A percentile compares a stretch with the other conserved stretches of the same genome.
Evolutionary conservation across 2,888 invertebrate genomes (phyloP).

Genomic region (Hyles lineata): DNA sequence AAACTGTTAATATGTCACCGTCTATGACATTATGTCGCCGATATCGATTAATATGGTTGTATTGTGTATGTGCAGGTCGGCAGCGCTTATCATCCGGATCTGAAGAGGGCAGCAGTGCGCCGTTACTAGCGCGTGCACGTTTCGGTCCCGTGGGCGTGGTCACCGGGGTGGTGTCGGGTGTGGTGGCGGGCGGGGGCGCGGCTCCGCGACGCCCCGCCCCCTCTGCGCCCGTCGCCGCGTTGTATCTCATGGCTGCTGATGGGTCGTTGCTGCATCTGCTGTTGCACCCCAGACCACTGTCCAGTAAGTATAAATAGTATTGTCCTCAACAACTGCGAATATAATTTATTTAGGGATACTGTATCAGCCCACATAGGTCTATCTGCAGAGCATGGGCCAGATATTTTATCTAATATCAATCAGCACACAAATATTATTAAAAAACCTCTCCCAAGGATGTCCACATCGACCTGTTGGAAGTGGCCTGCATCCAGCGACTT

Average conservation of each 20-base stretch:
- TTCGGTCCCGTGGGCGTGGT: conserved; percentile 63
- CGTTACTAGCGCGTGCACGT: conserved; percentile 90
- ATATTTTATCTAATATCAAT: no score
- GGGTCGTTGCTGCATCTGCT: conserved; percentile 95
- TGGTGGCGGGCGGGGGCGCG: conserved; percentile 50
- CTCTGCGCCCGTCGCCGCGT: conserved; percentile 87
- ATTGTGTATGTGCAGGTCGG: conserved; percentile 70
- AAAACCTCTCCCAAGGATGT: no score
- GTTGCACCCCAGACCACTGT: conserved; percentile 89
- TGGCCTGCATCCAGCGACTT: no score
- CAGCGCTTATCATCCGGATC: conserved; percentile 90
- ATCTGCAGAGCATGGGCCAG: no score
- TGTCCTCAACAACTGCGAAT: neutral
- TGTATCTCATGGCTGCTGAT: conserved; percentile 95
- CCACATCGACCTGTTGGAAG: no score
- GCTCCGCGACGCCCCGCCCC: conserved; percentile 71
- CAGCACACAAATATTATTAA: no score
- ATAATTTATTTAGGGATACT: no score
- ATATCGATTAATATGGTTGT: neutral
- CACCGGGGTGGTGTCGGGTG: conserved; percentile 73
- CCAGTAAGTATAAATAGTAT: conserved; percentile 51
- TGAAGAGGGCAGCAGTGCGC: conserved; percentile 87
- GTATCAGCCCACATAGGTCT: no score
- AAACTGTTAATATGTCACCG: no score
- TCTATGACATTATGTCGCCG: neutral